Conservation (phyloP, 2,888 invertebrate genomes). For the Dichetophora obliterata region DNA sequence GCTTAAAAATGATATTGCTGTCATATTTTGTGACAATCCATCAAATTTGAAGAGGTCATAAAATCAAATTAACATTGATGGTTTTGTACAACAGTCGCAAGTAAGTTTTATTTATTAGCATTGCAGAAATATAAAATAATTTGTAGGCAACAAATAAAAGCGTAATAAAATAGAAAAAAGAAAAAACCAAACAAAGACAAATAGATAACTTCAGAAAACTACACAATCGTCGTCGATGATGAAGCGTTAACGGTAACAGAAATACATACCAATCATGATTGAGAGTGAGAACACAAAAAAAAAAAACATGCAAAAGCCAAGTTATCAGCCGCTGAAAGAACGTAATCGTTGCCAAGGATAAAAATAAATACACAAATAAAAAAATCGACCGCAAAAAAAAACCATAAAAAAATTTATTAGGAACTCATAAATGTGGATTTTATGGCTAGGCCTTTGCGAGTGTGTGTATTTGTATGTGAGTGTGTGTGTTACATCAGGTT, state of each 20-base stretch:
- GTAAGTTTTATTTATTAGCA: too few species aligned
- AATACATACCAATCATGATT: neutral
- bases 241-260: neutral
- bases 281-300: neutral
- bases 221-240: neutral
- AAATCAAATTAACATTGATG: too few species aligned
- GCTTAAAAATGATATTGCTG: too few species aligned
- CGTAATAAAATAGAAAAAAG: too few species aligned
- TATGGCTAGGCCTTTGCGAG: neutral
- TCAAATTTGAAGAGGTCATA: too few species aligned
- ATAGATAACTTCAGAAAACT: too few species aligned
- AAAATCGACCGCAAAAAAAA: neutral
- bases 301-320: neutral
- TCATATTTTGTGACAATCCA: too few species aligned
- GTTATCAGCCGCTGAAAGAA: neutral
- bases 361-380: neutral
- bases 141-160: too few species aligned
- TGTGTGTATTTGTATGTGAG: neutral
- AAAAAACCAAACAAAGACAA: too few species aligned
- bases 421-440: slow-evolving; percentile 19
- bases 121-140: too few species aligned
- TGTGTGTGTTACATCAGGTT: neutral
- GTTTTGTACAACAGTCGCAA: too few species aligned
- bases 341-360: neutral
- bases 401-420: slow-evolving; percentile 10